Base-by-base conservation (phyloP, 2,113 vertebrate species). In the Madoqua kirkii region DNA sequence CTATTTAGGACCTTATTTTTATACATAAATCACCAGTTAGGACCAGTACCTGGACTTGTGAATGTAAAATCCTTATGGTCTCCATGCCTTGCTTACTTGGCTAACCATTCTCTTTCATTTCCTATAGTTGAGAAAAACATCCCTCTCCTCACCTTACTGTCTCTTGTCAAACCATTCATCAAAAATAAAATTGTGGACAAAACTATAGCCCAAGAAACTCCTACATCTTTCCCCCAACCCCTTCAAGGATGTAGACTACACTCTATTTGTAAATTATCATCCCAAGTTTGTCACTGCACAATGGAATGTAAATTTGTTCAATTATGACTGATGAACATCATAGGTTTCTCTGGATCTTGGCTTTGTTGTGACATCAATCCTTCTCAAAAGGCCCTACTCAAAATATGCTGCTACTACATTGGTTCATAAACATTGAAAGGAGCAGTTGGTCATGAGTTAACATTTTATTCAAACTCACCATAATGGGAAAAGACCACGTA, bases 401-500 rank as follows among this genome's bases (percentile, higher is more conserved):
- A 89, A 93, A 95, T 89, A 54, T 87, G 50, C 78, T 90, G 45
- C 71, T n/a, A 89, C 31, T 50, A 23, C 19, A 71, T 64, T 60
- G 57, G 36, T 74, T 78, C 95, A 91, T 91, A 94, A 54, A 71
- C 83, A 89, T 96, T 85, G 87, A 94, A 96, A 76, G 27, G 60
- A 91, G 71, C 36, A 93, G 36, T 52, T 89, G 89, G 57, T 81
- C 48, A 87, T 50, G 57, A 96, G 29, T 43, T 97, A 89, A 54
- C 40, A 74, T 96, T 96, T 97, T 92, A 96, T 86, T 87, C 89
- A 92, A 95, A 55, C 60, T 19, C 79, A 96, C 45, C 67, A 60
- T 94, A 33, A 48, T 93, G 60, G 60, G 40, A 91, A 97, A 97
- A 89, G 16, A 96, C 21, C 36, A 95, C 62, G 54, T 9, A 92